Conservation (phyloP, 1,140 invertebrate species). For the Drosophila bipectinata region DNA sequence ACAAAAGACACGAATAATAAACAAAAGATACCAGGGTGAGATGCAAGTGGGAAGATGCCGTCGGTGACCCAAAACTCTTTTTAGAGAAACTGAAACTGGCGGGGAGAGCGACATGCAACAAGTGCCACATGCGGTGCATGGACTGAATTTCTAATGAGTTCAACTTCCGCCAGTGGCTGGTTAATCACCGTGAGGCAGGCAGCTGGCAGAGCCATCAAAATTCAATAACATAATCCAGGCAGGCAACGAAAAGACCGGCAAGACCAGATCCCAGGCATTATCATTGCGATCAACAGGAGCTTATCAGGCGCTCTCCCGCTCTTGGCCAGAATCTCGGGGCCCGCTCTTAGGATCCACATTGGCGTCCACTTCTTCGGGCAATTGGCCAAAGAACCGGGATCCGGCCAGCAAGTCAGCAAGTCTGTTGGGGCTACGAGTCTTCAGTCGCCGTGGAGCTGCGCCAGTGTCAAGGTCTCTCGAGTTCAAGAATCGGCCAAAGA, state of each 20-base stretch:
- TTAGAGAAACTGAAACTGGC: constrained; percentile 4
- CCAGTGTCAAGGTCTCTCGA: constrained; percentile 84
- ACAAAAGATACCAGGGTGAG: constrained; percentile 20
- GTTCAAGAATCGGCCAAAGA: constrained; percentile 66
- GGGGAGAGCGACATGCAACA: constrained; percentile 34
- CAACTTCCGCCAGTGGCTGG: constrained; percentile 55
- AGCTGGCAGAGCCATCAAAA: constrained; percentile 15
- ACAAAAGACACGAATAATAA: constrained; percentile 25
- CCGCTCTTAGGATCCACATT: constrained; percentile 55
- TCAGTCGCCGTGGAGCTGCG: constrained; percentile 82
- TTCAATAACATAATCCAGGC: constrained; percentile 50
- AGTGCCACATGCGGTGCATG: constrained; percentile 48
- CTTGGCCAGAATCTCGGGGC: background rate
- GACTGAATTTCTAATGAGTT: constrained; percentile 68
- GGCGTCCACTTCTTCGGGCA: constrained; percentile 49
- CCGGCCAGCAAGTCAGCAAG: constrained; percentile 45
- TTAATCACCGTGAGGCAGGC: constrained; percentile 9
- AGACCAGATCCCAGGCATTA: background rate
- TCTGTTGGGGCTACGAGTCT: constrained; percentile 46
- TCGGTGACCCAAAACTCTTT: constrained; percentile 11
- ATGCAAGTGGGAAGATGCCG: constrained; percentile 9
- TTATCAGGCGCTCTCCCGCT: constrained; percentile 53
- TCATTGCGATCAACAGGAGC: constrained; percentile 42
- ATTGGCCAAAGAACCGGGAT: constrained; percentile 65
- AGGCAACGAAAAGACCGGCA: background rate